Evolutionary conservation across 2,888 invertebrate genomes (phyloP).

Genomic region (Azorinus chamasolen): DNA sequence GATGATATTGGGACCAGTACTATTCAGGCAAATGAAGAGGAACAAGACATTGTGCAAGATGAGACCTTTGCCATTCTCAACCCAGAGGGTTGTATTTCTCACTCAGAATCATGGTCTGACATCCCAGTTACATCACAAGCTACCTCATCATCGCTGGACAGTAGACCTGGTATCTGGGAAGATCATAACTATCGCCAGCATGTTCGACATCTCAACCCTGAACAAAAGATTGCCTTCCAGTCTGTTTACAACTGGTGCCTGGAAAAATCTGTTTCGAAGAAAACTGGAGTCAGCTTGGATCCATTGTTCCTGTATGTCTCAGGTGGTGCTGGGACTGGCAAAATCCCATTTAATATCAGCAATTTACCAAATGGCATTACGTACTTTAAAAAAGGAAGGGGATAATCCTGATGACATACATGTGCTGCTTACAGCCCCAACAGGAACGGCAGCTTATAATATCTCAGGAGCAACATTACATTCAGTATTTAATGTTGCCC

Average conservation of each 20-base stretch:
- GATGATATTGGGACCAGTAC: conserved; percentile 29
- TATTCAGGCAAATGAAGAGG: conserved; percentile 28
- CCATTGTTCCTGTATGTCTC: conserved; percentile 46
- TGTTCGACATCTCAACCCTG: conserved; percentile 11
- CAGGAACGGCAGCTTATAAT: conserved; percentile 63
- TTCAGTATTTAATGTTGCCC: too few relatives aligned
- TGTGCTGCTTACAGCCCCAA: conserved; percentile 54
- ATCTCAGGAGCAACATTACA: conserved; percentile 55
- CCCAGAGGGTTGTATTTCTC: too few relatives aligned
- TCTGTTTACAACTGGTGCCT: conserved; percentile 39
- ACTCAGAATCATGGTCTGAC: too few relatives aligned
- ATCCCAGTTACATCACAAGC: too few relatives aligned
- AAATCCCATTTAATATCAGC: conserved; percentile 53
- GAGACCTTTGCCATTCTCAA: too few relatives aligned
- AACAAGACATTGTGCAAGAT: too few relatives aligned
- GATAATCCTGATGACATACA: conserved; percentile 48
- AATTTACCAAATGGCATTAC: conserved; percentile 53
- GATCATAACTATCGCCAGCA: conserved; percentile 16
- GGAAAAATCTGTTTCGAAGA: too few relatives aligned
- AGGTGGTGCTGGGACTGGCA: conserved; percentile 62
- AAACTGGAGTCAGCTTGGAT: too few relatives aligned
- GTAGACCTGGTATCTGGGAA: conserved; percentile 24
- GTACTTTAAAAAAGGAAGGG: conserved; percentile 27
- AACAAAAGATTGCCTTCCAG: conserved; percentile 31
- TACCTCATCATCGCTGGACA: too few relatives aligned